Evolutionary conservation across 2,113 vertebrate species (phyloP), one percentile per base, ranked within the genome.

Genomic region (Madoqua kirkii): DNA sequence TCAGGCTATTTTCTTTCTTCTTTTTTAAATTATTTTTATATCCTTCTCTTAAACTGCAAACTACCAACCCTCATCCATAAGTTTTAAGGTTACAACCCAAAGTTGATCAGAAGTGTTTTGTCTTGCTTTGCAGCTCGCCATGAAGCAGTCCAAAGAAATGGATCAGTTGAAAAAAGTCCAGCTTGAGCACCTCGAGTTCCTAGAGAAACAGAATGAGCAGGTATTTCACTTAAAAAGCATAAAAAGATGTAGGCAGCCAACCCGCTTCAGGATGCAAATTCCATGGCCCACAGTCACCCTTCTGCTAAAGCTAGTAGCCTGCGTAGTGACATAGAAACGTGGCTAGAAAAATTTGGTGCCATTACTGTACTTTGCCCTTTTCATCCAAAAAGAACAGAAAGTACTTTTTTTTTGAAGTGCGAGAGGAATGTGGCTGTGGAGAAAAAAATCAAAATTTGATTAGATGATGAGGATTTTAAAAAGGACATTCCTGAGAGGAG

Each of bases 171-270:
- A 99, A 98, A 99, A 99, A 98, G 99, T 99, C 89, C 99, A 99
- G 93, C 99, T 99, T 67, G 99, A 99, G 96, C 99, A 99, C 98
- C 98, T 99, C 96, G 99, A 99, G 97, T 99, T 99, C 98, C 99
- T 99, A 98, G 99, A 99, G 98, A 99, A 99, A 98, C 99, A 99
- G 98, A 99, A 99, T 40, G 99, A 99, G 97, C 99, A 99, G 99
- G 99, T 99, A 99, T 96, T 97, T 97, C 93, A 62, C 67, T 87
- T 90, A 50, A 93, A 96, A 78, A 55, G 31, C 54, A 60, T 97
- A 40, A 94, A 95, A 64, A 55, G 87, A 93, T 64, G 5, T 12
- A 50, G 59, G 10, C 13, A 71, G 9, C 25, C 27, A 25, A 5
- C 21, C 87, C 43, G 10, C 52, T 60, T 87, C 10, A 7, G 48